These are phyloP conservation scores for Drosophila mauritiana DNA, from an alignment of 1,140 invertebrate species.

Conservation along the genomic window DNA sequence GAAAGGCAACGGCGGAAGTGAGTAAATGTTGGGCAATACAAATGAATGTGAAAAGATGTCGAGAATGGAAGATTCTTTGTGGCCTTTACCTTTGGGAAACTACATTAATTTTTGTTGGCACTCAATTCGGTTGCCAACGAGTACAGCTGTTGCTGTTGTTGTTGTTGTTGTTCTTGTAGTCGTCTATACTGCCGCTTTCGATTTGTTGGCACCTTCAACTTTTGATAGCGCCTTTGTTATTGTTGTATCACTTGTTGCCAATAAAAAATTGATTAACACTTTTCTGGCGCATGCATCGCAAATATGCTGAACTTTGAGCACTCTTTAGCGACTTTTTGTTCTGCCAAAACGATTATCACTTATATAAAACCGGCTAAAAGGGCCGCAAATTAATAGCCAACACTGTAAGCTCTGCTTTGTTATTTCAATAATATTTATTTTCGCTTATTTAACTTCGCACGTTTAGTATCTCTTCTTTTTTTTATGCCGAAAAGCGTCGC, in stretches of 20 bases:
- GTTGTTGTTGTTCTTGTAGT: constrained; percentile 22
- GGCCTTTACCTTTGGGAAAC: constrained; percentile 43
- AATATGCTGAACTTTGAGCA: constrained; percentile 52
- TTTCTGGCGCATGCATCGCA: constrained; percentile 54
- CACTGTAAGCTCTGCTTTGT: neutral
- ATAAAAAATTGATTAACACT: constrained; percentile 71
- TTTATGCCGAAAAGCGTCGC: constrained; percentile 37
- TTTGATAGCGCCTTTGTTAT: constrained; percentile 43
- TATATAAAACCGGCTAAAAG: constrained; percentile 33
- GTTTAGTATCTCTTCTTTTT: constrained; percentile 26
- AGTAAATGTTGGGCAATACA: constrained; percentile 18
- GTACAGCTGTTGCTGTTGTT: constrained; percentile 8
- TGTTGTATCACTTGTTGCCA: constrained; percentile 61
- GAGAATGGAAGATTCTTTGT: constrained; percentile 30
- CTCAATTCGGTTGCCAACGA: constrained; percentile 39
- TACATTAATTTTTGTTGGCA: constrained; percentile 40
- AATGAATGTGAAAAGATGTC: neutral
- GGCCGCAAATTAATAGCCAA: constrained; percentile 37
- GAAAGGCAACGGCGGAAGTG: constrained; percentile 22
- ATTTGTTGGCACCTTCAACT: constrained; percentile 62
- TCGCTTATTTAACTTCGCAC: constrained; percentile 58
- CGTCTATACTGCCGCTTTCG: constrained; percentile 17
- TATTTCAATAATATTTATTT: constrained; percentile 27
- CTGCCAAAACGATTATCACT: constrained; percentile 28
- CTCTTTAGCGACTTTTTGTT: constrained; percentile 26